phyloP scores from a whole-genome alignment of 2,113 vertebrate species.

The Corapipo altera region DNA sequence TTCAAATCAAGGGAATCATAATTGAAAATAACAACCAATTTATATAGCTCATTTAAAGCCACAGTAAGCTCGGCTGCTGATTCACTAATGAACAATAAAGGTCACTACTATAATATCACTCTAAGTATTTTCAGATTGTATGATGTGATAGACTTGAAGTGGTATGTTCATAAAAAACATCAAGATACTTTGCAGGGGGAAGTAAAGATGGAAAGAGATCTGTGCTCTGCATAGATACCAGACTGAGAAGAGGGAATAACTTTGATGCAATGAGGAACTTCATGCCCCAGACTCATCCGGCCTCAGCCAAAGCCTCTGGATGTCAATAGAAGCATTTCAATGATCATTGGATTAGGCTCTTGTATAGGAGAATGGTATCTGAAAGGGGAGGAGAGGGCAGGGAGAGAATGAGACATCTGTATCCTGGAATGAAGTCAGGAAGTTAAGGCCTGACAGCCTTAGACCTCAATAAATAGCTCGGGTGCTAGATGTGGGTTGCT shows the following conservation, averaged over 20 bases:
- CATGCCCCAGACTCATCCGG: neutral
- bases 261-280: neutral
- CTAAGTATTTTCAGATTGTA: slow-evolving; percentile 8
- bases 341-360: neutral
- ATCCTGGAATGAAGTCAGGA: slow-evolving; percentile 49
- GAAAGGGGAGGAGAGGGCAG: slow-evolving; percentile 11
- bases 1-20: slow-evolving; percentile 57
- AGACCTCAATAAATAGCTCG: neutral
- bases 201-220: neutral
- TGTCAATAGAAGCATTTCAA: neutral
- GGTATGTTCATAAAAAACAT: neutral
- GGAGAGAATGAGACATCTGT: slow-evolving; percentile 42
- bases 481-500: neutral
- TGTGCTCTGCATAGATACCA: neutral
- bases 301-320: neutral
- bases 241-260: neutral
- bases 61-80: slow-evolving; percentile 18
- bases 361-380: neutral
- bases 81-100: slow-evolving; percentile 66
- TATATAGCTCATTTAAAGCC: slow-evolving; percentile 53
- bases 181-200: neutral
- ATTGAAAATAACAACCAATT: slow-evolving; percentile 55
- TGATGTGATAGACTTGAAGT: neutral
- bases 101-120: slow-evolving; percentile 33
- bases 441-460: slow-evolving; percentile 30